Percentiles rank a stretch among this genome's conserved stretches.
Conservation (phyloP, 2,888 invertebrate species). For the Anoplius nigerrimus region DNA sequence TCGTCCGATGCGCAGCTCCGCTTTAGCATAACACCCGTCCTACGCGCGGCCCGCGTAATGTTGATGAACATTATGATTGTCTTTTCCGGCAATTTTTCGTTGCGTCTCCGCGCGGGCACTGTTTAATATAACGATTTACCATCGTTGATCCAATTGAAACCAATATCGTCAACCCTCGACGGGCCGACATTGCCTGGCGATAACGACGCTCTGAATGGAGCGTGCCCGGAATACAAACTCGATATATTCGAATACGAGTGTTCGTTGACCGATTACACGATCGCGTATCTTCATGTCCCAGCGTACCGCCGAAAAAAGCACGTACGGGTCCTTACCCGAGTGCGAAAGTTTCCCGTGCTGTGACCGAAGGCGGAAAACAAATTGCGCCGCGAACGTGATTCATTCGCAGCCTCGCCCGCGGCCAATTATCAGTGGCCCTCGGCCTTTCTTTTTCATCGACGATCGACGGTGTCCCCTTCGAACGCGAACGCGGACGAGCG, state of each 20-base stretch:
- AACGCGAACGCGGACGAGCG: background rate
- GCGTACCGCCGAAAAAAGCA: too few species aligned
- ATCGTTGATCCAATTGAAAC: conserved; percentile 66
- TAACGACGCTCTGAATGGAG: background rate
- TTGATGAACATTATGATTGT: too few species aligned
- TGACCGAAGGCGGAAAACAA: background rate
- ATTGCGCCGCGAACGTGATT: background rate
- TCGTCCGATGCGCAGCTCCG: too few species aligned
- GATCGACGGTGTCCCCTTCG: background rate
- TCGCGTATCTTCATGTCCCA: too few species aligned
- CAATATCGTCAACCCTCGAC: conserved; percentile 50
- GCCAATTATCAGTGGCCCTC: too few species aligned
- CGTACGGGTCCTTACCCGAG: too few species aligned
- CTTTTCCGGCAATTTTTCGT: conserved; percentile 4
- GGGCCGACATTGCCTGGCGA: conserved; percentile 25
- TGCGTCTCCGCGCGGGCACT: conserved; percentile 17
- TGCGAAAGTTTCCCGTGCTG: background rate
- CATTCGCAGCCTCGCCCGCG: too few species aligned
- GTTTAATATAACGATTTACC: conserved; percentile 53
- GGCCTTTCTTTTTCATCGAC: background rate
- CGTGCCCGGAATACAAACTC: background rate
- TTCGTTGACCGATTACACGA: too few species aligned
- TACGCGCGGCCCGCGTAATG: background rate
- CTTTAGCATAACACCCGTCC: background rate
- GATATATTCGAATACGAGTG: background rate